Percentiles rank a stretch among this genome's conserved stretches.
phyloP scores from a whole-genome alignment of 1,140 invertebrate genomes.

The Chionoecetes opilio region DNA sequence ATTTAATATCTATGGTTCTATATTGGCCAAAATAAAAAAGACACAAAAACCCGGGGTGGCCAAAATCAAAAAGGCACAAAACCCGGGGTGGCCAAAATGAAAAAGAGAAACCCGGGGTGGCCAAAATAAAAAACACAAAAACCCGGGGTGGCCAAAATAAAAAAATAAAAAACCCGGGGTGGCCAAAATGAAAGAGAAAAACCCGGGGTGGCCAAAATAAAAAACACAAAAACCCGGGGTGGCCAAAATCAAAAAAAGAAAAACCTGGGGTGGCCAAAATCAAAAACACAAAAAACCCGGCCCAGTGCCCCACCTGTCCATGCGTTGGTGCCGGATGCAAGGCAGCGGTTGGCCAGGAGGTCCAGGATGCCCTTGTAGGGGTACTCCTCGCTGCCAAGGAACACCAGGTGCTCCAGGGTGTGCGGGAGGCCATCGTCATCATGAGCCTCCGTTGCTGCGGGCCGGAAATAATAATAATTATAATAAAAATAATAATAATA shows the following conservation, averaged over 20 bases:
- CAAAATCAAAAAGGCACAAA: too few species aligned
- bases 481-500: constrained; percentile 60
- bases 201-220: not conserved
- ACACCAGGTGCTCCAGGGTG: constrained; percentile 96
- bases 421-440: constrained; percentile 97
- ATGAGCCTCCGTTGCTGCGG: constrained; percentile 93
- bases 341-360: constrained; percentile 93
- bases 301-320: constrained; percentile 86
- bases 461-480: too few species aligned
- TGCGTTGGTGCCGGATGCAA: constrained; percentile 96
- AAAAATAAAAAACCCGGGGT: too few species aligned
- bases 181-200: not conserved
- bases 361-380: constrained; percentile 96
- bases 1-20: too few species aligned
- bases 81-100: too few species aligned
- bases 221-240: too few species aligned
- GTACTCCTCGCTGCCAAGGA: constrained; percentile 94
- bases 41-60: too few species aligned
- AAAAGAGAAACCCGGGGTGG: not conserved
- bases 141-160: too few species aligned
- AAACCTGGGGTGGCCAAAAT: not conserved
- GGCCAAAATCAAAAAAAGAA: not conserved
- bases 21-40: too few species aligned
- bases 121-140: too few species aligned
- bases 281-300: too few species aligned